Conservation (phyloP, 2,888 invertebrate genomes). For the Agonopterix alstromeriana region DNA sequence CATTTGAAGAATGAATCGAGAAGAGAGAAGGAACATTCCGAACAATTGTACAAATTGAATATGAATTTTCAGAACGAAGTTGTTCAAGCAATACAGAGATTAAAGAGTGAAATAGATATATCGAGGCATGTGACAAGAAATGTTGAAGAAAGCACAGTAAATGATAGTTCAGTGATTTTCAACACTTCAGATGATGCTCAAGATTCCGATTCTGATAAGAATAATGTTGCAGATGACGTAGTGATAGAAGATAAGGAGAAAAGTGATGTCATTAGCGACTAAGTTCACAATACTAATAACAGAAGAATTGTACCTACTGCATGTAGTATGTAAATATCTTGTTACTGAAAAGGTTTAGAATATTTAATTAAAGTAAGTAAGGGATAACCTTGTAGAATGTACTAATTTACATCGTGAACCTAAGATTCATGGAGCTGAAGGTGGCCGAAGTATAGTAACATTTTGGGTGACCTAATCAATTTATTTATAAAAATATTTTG, state of each 20-base stretch:
- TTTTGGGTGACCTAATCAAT: no score
- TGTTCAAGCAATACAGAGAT: conserved; percentile 57
- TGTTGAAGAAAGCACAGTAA: conserved; percentile 20
- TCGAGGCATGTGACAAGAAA: conserved; percentile 39
- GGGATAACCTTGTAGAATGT: no score
- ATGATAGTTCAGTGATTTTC: conserved; percentile 46
- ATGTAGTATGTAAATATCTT: no score
- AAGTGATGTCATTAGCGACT: not conserved
- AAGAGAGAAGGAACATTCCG: conserved; percentile 64
- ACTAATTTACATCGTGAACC: no score
- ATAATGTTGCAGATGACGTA: conserved; percentile 18
- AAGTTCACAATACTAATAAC: no score
- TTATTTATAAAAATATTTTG: no score
- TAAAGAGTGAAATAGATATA: conserved; percentile 63
- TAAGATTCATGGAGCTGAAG: no score
- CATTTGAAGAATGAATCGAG: conserved; percentile 57
- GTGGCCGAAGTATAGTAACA: no score
- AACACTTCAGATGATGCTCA: conserved; percentile 31
- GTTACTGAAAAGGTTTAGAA: no score
- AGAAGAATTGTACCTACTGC: no score
- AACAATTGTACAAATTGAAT: conserved; percentile 62
- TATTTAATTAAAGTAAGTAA: no score
- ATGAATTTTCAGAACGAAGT: conserved; percentile 69
- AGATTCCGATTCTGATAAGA: conserved; percentile 15
- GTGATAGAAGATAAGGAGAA: not conserved